A percentile compares a stretch with the other conserved stretches of the same genome.
These are phyloP conservation scores for Sipha flava DNA, from an alignment of 1,140 invertebrate genomes.

Conservation along the genomic window DNA sequence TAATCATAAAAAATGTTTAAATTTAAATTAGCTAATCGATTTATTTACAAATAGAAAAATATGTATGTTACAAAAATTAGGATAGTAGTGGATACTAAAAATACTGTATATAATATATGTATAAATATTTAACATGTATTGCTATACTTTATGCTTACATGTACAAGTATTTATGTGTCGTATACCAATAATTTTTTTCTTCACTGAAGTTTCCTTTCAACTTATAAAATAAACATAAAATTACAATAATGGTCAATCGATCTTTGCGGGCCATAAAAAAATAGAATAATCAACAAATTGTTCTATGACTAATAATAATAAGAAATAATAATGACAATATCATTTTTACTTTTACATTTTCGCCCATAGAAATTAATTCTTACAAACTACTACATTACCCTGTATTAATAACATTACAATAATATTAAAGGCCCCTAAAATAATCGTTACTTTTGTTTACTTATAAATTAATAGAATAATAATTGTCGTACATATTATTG, in stretches of 20 bases:
- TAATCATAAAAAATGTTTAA: too few relatives aligned
- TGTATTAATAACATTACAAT: conserved; percentile 1
- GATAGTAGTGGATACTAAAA: not conserved
- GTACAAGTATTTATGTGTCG: not conserved
- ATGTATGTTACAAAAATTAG: not conserved
- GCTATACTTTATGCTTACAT: not conserved
- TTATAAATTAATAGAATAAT: not conserved
- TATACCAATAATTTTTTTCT: too few relatives aligned
- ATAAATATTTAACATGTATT: not conserved
- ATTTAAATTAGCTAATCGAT: not conserved
- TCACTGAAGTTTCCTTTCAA: too few relatives aligned
- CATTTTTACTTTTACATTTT: too few relatives aligned
- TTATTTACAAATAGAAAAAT: conserved; percentile 8
- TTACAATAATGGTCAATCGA: not conserved
- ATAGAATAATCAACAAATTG: not conserved
- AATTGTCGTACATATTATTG: not conserved
- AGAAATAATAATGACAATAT: not conserved
- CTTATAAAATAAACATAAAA: not conserved
- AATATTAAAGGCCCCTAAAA: not conserved
- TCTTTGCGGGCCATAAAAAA: not conserved
- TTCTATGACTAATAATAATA: not conserved
- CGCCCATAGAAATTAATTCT: not conserved
- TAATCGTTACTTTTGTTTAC: not conserved
- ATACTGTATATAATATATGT: too few relatives aligned
- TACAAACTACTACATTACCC: not conserved